A percentile compares a stretch with the other conserved stretches of the same genome.
Conservation (phyloP, 2,113 vertebrate species). For the Rhagologus leucostigma region DNA sequence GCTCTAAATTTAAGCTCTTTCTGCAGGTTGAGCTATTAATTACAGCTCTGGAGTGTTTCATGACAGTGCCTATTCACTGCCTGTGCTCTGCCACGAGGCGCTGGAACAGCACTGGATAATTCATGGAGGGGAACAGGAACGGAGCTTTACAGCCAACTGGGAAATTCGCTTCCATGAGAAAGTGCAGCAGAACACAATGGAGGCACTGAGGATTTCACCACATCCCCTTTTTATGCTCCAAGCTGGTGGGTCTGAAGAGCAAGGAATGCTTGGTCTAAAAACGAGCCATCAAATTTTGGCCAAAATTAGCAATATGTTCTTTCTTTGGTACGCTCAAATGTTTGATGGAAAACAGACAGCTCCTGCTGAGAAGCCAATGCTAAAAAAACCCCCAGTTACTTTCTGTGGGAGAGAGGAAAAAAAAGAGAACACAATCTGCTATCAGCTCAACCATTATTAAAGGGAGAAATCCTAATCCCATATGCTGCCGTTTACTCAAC, state of each 20-base stretch:
- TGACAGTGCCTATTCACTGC: neutral
- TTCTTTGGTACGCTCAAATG: neutral
- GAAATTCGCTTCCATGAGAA: neutral
- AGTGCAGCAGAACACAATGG: neutral
- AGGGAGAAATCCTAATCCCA: neutral
- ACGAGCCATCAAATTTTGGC: neutral
- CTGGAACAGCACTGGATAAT: neutral
- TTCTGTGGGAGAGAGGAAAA: neutral
- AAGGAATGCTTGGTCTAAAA: neutral
- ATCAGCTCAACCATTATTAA: neutral
- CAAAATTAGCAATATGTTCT: constrained; percentile 7
- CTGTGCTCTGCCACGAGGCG: neutral
- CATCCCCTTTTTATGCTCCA: neutral
- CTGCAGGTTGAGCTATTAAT: constrained; percentile 28
- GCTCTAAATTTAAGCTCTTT: constrained; percentile 23
- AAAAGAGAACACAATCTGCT: neutral
- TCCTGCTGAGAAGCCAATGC: neutral
- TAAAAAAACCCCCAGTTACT: neutral
- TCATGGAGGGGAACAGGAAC: neutral
- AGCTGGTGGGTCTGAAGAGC: neutral
- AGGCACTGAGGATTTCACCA: neutral
- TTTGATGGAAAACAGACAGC: neutral
- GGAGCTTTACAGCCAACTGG: neutral
- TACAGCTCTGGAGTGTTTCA: constrained; percentile 4
- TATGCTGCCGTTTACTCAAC: neutral